Evolutionary conservation across 2,888 invertebrate species (phyloP).

Genomic region (Idaea straminata): DNA sequence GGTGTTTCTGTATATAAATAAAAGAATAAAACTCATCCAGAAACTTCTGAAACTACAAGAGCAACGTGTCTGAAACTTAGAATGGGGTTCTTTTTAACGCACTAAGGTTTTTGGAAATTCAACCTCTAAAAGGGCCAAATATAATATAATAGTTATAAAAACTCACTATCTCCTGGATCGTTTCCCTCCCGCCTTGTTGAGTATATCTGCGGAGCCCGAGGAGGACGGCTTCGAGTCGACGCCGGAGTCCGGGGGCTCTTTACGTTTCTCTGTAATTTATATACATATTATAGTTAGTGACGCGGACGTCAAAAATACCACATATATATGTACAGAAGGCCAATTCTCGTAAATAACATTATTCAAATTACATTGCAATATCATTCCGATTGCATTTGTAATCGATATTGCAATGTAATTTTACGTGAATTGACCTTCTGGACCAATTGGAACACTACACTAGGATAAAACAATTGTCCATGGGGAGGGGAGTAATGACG

Average conservation of each 20-base stretch:
- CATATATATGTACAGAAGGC: neutral
- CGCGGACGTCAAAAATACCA: conserved; percentile 3
- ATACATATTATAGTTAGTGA: neutral
- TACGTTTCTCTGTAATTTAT: conserved; percentile 84
- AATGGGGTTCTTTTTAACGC: too few relatives aligned
- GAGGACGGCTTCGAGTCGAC: conserved; percentile 75
- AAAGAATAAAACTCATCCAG: too few relatives aligned
- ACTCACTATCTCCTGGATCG: conserved; percentile 90
- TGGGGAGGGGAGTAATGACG: too few relatives aligned
- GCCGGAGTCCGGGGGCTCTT: conserved; percentile 88
- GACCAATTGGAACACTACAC: too few relatives aligned
- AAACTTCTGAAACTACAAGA: too few relatives aligned
- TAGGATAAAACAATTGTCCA: too few relatives aligned
- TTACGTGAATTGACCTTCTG: neutral
- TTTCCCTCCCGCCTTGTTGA: conserved; percentile 73
- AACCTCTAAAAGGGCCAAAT: neutral
- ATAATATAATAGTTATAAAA: conserved; percentile 2
- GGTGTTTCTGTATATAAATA: too few relatives aligned
- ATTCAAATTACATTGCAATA: too few relatives aligned
- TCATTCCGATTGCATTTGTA: too few relatives aligned
- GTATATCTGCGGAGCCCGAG: conserved; percentile 65
- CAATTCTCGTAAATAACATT: too few relatives aligned
- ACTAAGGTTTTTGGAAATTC: neutral
- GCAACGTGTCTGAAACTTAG: too few relatives aligned
- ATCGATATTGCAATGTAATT: too few relatives aligned